These are phyloP conservation scores for Epinotia nisella DNA, from an alignment of 2,888 invertebrate genomes.

Conservation along the genomic window DNA sequence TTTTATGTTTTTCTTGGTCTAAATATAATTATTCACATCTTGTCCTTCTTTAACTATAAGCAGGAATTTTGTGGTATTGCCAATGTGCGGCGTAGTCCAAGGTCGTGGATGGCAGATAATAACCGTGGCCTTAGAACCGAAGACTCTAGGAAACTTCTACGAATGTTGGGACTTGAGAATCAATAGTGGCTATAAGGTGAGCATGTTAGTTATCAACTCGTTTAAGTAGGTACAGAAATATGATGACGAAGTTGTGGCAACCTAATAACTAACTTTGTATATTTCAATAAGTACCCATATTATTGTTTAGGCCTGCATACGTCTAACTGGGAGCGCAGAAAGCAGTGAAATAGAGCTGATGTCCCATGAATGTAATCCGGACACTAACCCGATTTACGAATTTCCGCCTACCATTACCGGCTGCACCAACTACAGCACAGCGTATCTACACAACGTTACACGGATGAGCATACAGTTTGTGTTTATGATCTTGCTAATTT, in stretches of 20 bases:
- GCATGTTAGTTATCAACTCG: slow-evolving; percentile 9
- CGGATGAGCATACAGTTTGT: slow-evolving; percentile 78
- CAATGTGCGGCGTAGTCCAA: slow-evolving; percentile 76
- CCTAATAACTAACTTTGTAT: background rate
- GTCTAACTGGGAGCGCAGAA: slow-evolving; percentile 73
- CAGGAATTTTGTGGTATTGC: slow-evolving; percentile 74
- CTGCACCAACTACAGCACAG: slow-evolving; percentile 72
- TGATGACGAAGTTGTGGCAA: background rate
- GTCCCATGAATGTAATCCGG: slow-evolving; percentile 75
- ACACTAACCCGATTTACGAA: slow-evolving; percentile 71
- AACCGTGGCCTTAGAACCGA: slow-evolving; percentile 76
- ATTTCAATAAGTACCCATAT: background rate
- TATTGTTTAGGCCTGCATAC: slow-evolving; percentile 62
- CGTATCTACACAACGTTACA: slow-evolving; percentile 75
- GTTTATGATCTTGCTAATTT: background rate
- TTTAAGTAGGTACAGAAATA: background rate
- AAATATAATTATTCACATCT: background rate
- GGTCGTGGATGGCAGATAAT: slow-evolving; percentile 79
- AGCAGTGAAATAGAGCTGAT: slow-evolving; percentile 71
- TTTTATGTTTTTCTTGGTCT: background rate
- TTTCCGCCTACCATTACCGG: slow-evolving; percentile 79
- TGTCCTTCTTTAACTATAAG: background rate
- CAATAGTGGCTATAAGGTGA: slow-evolving; percentile 72
- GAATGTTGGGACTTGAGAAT: slow-evolving; percentile 77
- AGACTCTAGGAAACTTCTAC: slow-evolving; percentile 68